Percentiles rank a stretch among this genome's conserved stretches.
Evolutionary conservation across 2,113 vertebrate species (phyloP).

Genomic region (Telmatochromis sp.): DNA sequence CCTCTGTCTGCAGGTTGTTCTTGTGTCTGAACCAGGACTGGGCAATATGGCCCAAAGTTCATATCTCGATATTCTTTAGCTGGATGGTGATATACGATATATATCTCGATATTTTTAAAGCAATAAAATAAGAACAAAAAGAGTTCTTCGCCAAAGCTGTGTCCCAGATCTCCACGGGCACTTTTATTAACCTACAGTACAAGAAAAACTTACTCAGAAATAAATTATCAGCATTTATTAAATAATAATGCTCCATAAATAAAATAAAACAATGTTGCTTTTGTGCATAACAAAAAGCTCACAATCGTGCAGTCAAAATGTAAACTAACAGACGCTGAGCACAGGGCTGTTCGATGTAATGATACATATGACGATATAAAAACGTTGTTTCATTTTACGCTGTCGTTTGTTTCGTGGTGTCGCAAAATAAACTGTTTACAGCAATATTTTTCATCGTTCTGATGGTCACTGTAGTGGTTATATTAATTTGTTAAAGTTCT

Average conservation of each 20-base stretch:
- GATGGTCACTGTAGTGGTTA: fast-evolving
- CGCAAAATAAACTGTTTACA: fast-evolving
- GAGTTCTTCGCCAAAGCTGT: fast-evolving
- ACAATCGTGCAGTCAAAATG: background rate
- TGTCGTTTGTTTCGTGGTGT: background rate
- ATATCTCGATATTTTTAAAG: background rate
- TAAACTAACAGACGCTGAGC: background rate
- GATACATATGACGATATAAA: background rate
- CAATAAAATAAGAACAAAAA: fast-evolving
- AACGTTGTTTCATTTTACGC: background rate
- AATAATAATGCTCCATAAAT: background rate
- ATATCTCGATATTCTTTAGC: background rate
- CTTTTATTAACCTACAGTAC: background rate
- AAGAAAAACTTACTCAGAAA: background rate
- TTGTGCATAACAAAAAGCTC: background rate
- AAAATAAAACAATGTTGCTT: background rate
- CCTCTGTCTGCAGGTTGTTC: background rate
- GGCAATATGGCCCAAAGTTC: background rate
- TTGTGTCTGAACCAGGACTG: background rate
- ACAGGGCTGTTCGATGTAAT: fast-evolving
- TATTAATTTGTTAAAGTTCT: background rate
- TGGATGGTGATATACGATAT: background rate
- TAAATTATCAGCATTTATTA: background rate
- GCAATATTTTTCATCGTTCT: fast-evolving
- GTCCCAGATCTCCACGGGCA: background rate